These are phyloP conservation scores for Mormyrus hasselquistii DNA, from an alignment of 2,797 vertebrate species.

Conservation along the genomic window DNA sequence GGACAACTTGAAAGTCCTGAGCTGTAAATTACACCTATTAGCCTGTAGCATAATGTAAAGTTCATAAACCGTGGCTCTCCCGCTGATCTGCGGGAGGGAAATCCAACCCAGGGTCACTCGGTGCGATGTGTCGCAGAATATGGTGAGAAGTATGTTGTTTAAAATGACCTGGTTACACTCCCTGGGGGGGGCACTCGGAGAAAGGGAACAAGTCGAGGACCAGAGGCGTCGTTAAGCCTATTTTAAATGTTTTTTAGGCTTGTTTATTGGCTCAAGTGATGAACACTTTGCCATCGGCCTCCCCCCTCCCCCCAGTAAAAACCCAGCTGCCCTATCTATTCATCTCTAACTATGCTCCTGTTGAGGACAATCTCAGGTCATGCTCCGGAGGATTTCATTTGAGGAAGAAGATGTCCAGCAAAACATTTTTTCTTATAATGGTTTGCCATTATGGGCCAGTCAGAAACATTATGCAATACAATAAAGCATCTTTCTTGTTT, in stretches of 20 bases:
- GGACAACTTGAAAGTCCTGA: too few species aligned
- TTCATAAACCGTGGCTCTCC: neutral
- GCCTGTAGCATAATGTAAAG: neutral
- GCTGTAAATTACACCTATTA: constrained; percentile 5
- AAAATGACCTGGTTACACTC: neutral
- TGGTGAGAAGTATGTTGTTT: neutral
- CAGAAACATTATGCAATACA: neutral
- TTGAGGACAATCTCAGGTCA: neutral
- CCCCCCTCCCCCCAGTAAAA: neutral
- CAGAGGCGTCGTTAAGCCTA: neutral
- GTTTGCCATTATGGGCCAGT: neutral
- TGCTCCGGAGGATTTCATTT: neutral
- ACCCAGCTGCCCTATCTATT: neutral
- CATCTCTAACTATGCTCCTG: neutral
- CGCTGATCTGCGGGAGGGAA: neutral
- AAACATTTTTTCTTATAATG: neutral
- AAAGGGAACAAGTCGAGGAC: neutral
- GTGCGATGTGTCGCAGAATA: neutral
- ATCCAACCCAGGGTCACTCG: neutral
- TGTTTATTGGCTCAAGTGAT: neutral
- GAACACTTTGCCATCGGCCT: neutral
- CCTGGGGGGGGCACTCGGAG: neutral
- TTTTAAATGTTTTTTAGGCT: neutral
- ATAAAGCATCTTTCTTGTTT: neutral
- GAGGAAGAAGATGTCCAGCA: neutral